Base-by-base conservation (phyloP, 2,797 vertebrate genomes). In the Acomys russatus region DNA sequence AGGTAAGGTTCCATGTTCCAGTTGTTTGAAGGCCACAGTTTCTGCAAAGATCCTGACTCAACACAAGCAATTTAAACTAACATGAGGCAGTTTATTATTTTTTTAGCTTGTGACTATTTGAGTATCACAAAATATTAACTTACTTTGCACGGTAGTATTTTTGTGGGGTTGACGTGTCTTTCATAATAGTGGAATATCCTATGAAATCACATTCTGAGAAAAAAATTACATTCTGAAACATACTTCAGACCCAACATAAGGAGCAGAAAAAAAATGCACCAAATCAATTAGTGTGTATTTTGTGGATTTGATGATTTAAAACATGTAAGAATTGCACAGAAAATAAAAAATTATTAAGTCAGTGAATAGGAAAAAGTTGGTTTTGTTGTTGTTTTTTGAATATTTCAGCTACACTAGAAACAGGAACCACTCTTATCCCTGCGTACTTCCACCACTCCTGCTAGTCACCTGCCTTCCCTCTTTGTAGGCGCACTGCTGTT, bases 261-360 rank as follows among this genome's bases (percentile, higher is more conserved):
- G 35, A 94, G 54, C 66, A n/a, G 18, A 80, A 84, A 86, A 96
- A 96, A 93, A 82, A 92, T 38, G 30, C 76, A 51, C 10, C 95
- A 88, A 88, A 80, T 25, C 84, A 59, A 35, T 93, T 90, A 94
- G 59, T 89, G 15, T 18, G 2, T 90, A 77, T 38, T 78, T 85
- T 38, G 77, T 77, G 38, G 77, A 71, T 90, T 94, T 28, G 64
- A 1, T 89, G 73, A 3, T 83, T 54, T 83, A 94, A 66, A 66
- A 54, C 77, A 56, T 22, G 30, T 11, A 70, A 61, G 51, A 88
- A 18, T 85, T 94, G 14, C 28, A 68, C 44, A 76, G 73, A 90
- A 90, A 91, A 88, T 73, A 85, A 73, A 61, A 94, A 90, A 85
- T 79, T 68, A n/a, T 54, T 85, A 97, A 23, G n/a, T n/a, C n/a